Evolutionary conservation across 2,888 invertebrate genomes (phyloP), one percentile per base, ranked within the genome.

Genomic region (Chrysolina haemoptera): DNA sequence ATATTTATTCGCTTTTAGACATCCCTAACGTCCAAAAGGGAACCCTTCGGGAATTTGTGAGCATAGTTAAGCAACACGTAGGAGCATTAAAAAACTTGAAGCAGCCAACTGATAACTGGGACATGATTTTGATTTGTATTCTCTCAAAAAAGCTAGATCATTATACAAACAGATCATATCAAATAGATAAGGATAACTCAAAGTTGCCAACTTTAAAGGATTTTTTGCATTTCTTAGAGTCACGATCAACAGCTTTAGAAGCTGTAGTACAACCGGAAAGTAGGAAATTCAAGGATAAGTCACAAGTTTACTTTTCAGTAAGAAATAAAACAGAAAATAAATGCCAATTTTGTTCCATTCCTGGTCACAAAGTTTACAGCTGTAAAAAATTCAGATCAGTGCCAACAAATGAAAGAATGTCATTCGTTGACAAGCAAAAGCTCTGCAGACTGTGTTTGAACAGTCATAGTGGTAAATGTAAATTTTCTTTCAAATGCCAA

Each of bases 121-220:
- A n/a, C n/a, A n/a, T n/a, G n/a, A n/a, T n/a, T n/a, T n/a, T n/a
- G n/a, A n/a, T n/a, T n/a, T n/a, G n/a, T n/a, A n/a, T n/a, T n/a
- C n/a, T n/a, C n/a, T n/a, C 43, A 48, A 35, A 55, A 69, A 74
- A 74, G 66, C 14, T 74, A 53, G 76, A 74, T 65, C 20, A 20
- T 22, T 71, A 69, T 48, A 71, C 74, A 4, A 59, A 53, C n/a
- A 68, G 62, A 27, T 50, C 68, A 4, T 76, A 59, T 71, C 71
- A 76, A 71, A 50, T 76, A 46, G 74, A 76, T 18, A 73, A 69
- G 27, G 43, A 74, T 62, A 41, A 46, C n/a, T 35, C 62, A 55
- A 43, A 50, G 46, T 62, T 66, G 46, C 76, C 76, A 35, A 72
- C 69, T 27, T 27, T 76, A 27, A 48, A 62, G 22, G 50, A 66